Evolutionary conservation across 2,797 vertebrate genomes (phyloP), one percentile per base, ranked within the genome.

Genomic region (Galago senegalensis): DNA sequence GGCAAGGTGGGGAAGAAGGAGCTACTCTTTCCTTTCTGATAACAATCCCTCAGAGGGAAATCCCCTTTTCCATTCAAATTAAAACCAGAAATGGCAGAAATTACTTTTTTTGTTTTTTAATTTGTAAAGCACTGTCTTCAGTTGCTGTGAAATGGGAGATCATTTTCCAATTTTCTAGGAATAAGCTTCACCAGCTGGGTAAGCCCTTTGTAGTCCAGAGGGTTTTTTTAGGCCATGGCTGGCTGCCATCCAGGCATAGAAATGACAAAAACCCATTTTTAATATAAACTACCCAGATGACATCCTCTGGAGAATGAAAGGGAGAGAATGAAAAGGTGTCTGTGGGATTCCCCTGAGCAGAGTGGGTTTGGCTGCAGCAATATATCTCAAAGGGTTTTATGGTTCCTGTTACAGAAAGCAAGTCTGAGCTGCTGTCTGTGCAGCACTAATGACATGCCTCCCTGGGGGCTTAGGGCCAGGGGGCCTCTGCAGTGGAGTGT

Each of bases 131-230:
- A 87, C 40, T 77, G 70, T 96, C 77, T 90, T 94, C 12, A 63
- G 75, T 89, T 87, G 60, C 56, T 84, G 61, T 69, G 76, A 96
- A 93, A 91, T 34, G 60, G 73, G 89, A 96, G 73, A 65, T 90
- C 40, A 40, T 83, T 85, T 95, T 95, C 82, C 72, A 67, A 95
- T 94, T 37, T 81, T 93, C 85, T 88, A 87, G 89, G 89, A 94
- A 96, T 92, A 77, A 93, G 75, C 60, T 87, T 81, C 60, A 46
- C 73, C 93, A 72, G 93, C 91, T 96, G 95, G 75, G 76, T 85
- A 81, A 84, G 46, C 23, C 31, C 53, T 93, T 89, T 84, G 58
- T 29, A 92, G 79, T 87, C 91, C 82, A 83, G 61, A 92, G 81
- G 49, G 49, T 49, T 58, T 92, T 56, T 85, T 12, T 3, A 56